Base-by-base conservation (phyloP, 2,797 vertebrate genomes). In the Aselliscus stoliczkanus region DNA sequence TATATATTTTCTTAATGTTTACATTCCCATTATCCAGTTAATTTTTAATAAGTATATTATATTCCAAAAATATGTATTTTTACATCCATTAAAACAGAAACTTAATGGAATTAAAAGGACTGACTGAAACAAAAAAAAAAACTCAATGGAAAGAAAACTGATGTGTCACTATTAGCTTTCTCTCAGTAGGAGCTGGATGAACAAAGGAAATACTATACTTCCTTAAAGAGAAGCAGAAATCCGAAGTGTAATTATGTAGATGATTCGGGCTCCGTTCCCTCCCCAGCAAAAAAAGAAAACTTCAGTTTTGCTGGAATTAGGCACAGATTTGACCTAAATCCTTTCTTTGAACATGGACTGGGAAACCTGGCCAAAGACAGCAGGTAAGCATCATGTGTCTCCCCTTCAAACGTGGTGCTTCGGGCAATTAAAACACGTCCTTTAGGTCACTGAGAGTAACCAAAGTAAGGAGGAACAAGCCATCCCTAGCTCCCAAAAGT, bases 121-220 rank as follows among this genome's bases (percentile, higher is more conserved):
- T 94, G 75, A 89, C 4, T 94, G 75, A 89, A 90, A 92, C 37
- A 90, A 84, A 21, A 5, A 76, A 5, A 76, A 88, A 87, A 92
- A 80, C 73, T 95, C 34, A 54, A 37, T 21, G 56, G 75, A 72
- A 92, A 93, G 73, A 89, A 94, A 96, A 95, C 69, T 39, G 47
- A 65, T 96, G n/a, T 82, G 80, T 95, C 70, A 90, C 69, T 88
- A 76, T 81, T 47, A 79, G 50, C 73, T 91, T 96, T 96, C 91
- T 93, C 93, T 95, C 83, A 65, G 44, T 58, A 88, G 86, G 82
- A 93, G 25, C 21, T 58, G 37, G 64, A 23, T 89, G 62, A 95
- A 91, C 93, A 94, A 95, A 97, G 93, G 95, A 96, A 97, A 94
- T 70, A 23, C 42, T 86, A 39, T 34, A 67, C 86, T 96, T 97